Percentiles rank a stretch among this genome's conserved stretches.
phyloP scores from a whole-genome alignment of 2,888 invertebrate species.

The Tachystola acroxantha region DNA sequence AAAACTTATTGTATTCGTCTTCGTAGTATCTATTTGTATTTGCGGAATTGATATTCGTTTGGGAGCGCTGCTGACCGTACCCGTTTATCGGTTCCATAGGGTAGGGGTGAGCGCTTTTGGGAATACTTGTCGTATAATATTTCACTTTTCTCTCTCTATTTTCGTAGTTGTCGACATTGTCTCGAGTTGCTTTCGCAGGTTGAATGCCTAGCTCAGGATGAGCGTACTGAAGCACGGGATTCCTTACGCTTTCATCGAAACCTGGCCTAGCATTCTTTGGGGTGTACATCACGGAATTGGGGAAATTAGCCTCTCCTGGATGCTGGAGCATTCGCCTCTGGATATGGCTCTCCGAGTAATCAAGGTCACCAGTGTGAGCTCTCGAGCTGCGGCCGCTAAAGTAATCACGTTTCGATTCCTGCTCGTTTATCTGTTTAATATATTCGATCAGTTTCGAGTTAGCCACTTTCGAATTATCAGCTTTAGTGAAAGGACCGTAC shows the following conservation, averaged over 20 bases:
- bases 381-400: slow-evolving; percentile 73
- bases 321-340: slow-evolving; percentile 85
- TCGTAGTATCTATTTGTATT: slow-evolving; percentile 68
- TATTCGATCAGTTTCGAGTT: slow-evolving; percentile 81
- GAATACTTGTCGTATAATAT: slow-evolving; percentile 72
- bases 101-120: slow-evolving; percentile 76
- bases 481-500: slow-evolving; percentile 81
- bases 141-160: slow-evolving; percentile 58
- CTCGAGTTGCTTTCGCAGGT: slow-evolving; percentile 81
- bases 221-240: slow-evolving; percentile 87
- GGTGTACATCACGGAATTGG: slow-evolving; percentile 81
- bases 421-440: slow-evolving; percentile 82
- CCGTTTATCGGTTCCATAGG: slow-evolving; percentile 74
- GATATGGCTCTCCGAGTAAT: slow-evolving; percentile 76
- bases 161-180: slow-evolving; percentile 48
- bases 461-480: slow-evolving; percentile 78
- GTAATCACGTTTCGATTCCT: slow-evolving; percentile 80
- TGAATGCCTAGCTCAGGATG: slow-evolving; percentile 89
- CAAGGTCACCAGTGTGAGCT: slow-evolving; percentile 64
- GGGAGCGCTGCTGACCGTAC: slow-evolving; percentile 60
- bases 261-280: slow-evolving; percentile 79
- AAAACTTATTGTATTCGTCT: slow-evolving; percentile 71
- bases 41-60: slow-evolving; percentile 54
- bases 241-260: slow-evolving; percentile 84
- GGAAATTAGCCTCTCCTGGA: slow-evolving; percentile 81